These are phyloP conservation scores for Hanleya hanleyi DNA, from an alignment of 2,888 invertebrate species.

Conservation along the genomic window DNA sequence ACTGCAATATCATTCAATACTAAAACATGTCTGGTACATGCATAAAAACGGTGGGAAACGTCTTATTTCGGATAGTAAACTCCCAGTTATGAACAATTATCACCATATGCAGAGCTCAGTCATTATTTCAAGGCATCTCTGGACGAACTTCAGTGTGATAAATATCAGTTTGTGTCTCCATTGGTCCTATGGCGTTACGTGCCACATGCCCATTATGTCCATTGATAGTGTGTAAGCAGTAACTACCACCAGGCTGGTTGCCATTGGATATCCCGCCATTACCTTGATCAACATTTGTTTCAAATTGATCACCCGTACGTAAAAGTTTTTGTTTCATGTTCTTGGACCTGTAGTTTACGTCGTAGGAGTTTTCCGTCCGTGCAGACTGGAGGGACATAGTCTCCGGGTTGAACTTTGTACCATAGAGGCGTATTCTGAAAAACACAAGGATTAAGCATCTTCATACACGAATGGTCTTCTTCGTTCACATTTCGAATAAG, in stretches of 20 bases:
- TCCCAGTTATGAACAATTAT: no score
- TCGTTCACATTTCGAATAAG: background rate
- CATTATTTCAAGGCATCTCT: background rate
- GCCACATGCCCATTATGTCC: no score
- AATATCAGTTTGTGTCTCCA: background rate
- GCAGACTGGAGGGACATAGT: background rate
- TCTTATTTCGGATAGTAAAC: no score
- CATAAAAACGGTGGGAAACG: no score
- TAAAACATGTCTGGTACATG: no score
- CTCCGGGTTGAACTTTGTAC: constrained; percentile 5
- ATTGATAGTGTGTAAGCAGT: background rate
- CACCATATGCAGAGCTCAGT: background rate
- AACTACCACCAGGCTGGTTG: background rate
- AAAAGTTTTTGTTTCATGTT: constrained; percentile 3
- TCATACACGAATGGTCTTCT: background rate
- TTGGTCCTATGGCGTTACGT: no score
- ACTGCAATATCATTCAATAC: no score
- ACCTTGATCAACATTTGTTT: background rate
- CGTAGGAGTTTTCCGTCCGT: background rate
- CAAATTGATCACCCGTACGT: background rate
- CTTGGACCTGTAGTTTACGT: background rate
- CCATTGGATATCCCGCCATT: background rate
- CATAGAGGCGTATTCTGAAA: background rate
- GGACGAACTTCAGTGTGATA: background rate
- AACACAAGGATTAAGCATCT: background rate